Base-by-base conservation (phyloP, 2,888 invertebrate genomes). In the Hypena proboscidalis region DNA sequence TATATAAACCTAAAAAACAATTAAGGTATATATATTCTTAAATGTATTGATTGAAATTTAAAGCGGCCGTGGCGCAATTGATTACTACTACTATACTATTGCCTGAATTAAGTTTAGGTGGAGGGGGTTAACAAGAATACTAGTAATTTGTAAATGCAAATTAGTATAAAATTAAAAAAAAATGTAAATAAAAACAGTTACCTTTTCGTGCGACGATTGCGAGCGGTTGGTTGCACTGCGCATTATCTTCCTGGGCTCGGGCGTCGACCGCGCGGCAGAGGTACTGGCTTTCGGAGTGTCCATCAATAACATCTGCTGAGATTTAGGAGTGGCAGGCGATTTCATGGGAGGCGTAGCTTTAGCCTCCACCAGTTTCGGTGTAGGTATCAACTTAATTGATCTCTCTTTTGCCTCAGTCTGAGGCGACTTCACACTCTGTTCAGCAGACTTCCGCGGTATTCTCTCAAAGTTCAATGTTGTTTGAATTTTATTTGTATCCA, bases 401-500 rank as follows among this genome's bases (percentile, higher is more conserved):
- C 65, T 58, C 32, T 81, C 79, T 54, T 72, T 82, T 27, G 58
- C 53, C 44, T 81, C 80, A 41, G 50, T 22, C 21, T 68, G 69
- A 2, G 64, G 61, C 20, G 60, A 56, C 42, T 70, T 77, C 33
- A 57, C 40, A 10, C 69, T 55, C 19, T 77, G 70, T 11, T 83
- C 83, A 40, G 53, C 63, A 2, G 69, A 41, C 47, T 84, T 87
- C 47, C 73, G 79, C 5, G 88, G 85, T 61, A 88, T 74, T 34
- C 81, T 80, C 23, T 90, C 82, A 61, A 90, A 90, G 59, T 87
- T 92, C 0, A 92, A 72, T n/a, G 85, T 91, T 1, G 90, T 91
- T 69, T 91, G 92, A 50, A 91, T 85, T 67, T 80, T 87, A 33
- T 64, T 72, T 21, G 80, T 50, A 11, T 83, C 87, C 38, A 54